A percentile compares a stretch with the other conserved stretches of the same genome.
These are phyloP conservation scores for Drosophila putrida DNA, from an alignment of 2,888 invertebrate genomes.

Conservation along the genomic window DNA sequence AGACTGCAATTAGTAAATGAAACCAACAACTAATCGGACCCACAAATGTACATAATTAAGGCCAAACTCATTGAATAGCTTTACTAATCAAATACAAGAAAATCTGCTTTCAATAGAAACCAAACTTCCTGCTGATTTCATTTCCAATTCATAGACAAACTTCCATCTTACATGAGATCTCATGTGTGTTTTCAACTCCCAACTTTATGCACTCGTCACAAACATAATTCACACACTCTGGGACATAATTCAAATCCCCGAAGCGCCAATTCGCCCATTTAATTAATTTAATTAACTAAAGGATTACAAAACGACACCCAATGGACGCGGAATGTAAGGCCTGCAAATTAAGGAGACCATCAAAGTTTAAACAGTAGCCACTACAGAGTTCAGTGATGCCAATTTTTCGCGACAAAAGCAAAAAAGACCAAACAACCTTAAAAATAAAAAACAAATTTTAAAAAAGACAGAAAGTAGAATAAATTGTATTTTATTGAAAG, in stretches of 20 bases:
- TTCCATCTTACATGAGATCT: background rate
- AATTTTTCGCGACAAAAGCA: background rate
- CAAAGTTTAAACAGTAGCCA: conserved; percentile 25
- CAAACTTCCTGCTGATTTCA: conserved; percentile 1
- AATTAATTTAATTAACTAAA: conserved; percentile 80
- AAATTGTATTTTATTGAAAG: too few relatives aligned
- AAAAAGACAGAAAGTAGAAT: too few relatives aligned
- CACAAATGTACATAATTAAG: conserved; percentile 40
- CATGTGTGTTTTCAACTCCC: background rate
- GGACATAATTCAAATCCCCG: conserved; percentile 59
- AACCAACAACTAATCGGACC: conserved; percentile 25
- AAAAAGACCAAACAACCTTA: background rate
- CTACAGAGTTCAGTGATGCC: background rate
- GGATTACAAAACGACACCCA: conserved; percentile 71
- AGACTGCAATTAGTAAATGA: conserved; percentile 39
- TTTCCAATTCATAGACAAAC: background rate
- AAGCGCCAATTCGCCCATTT: conserved; percentile 70
- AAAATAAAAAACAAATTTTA: too few relatives aligned
- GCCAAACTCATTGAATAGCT: conserved; percentile 30
- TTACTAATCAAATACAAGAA: conserved; percentile 30
- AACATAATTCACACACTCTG: conserved; percentile 41
- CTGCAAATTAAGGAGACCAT: conserved; percentile 46
- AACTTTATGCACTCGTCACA: conserved; percentile 50
- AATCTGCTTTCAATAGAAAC: conserved; percentile 57
- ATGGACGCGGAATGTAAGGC: conserved; percentile 46